A percentile compares a stretch with the other conserved stretches of the same genome.
Conservation (phyloP, 2,113 vertebrate species). For the Elgaria multicarinata region DNA sequence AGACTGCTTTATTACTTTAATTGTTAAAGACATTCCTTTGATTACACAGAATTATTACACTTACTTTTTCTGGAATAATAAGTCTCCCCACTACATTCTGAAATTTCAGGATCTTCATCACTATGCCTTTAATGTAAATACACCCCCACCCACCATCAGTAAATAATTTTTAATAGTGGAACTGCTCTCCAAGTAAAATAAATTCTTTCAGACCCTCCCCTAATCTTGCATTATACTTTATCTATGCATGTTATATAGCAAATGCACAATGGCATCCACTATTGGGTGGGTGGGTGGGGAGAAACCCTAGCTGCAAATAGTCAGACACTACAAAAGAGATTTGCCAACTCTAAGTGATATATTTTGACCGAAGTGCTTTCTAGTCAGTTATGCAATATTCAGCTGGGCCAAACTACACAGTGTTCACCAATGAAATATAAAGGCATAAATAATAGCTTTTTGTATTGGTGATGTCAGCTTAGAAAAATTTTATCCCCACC, state of each 20-base stretch:
- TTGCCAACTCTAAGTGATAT: background rate
- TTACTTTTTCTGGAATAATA: background rate
- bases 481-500: background rate
- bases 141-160: background rate
- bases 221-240: background rate
- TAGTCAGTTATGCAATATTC: background rate
- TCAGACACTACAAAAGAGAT: background rate
- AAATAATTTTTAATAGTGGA: conserved; percentile 27
- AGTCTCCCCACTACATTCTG: background rate
- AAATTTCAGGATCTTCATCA: background rate
- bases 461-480: background rate
- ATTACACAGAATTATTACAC: background rate
- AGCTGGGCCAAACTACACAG: fast-evolving
- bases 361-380: conserved; percentile 9
- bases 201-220: background rate
- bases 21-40: conserved; percentile 15
- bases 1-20: background rate
- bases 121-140: conserved; percentile 13
- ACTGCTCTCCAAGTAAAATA: background rate
- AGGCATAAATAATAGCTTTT: background rate
- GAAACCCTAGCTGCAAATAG: too few relatives aligned
- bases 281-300: too few relatives aligned
- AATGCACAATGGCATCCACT: background rate
- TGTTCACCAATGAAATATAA: background rate
- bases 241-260: background rate